These are phyloP conservation scores for Drosophila demipolita DNA, from an alignment of 2,888 invertebrate genomes.

Conservation along the genomic window DNA sequence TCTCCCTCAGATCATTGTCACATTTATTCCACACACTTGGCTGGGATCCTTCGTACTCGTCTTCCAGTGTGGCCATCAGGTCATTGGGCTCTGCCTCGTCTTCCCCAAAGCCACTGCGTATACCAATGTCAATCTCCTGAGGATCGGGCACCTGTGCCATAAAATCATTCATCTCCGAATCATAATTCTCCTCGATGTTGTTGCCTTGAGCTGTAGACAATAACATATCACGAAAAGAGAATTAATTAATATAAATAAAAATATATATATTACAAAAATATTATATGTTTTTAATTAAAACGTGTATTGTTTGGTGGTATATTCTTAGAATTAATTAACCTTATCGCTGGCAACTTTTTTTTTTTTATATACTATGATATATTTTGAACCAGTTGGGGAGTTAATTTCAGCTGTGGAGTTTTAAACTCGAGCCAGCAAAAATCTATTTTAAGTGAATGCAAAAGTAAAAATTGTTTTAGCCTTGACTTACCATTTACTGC, in stretches of 20 bases:
- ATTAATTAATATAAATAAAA: not conserved
- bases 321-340: not conserved
- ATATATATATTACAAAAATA: not conserved
- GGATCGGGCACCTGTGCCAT: constrained; percentile 55
- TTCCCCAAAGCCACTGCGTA: constrained; percentile 44
- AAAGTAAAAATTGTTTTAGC: not conserved
- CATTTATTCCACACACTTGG: constrained; percentile 74
- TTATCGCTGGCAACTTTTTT: no score
- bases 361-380: no score
- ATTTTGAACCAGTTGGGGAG: no score
- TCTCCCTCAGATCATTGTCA: constrained; percentile 72
- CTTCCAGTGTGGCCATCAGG: constrained; percentile 41
- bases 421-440: not conserved
- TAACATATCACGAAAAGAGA: not conserved
- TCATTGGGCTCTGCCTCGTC: constrained; percentile 49
- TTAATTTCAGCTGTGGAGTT: not conserved
- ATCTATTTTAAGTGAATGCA: not conserved
- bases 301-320: not conserved
- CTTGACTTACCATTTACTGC: constrained; percentile 38
- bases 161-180: constrained; percentile 57
- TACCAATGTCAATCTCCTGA: constrained; percentile 31
- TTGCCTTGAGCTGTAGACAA: constrained; percentile 32
- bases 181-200: constrained; percentile 39
- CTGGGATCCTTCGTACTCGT: constrained; percentile 69
- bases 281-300: not conserved